Conservation (phyloP, 2,888 invertebrate species). For the Micoletzkya japonica region DNA sequence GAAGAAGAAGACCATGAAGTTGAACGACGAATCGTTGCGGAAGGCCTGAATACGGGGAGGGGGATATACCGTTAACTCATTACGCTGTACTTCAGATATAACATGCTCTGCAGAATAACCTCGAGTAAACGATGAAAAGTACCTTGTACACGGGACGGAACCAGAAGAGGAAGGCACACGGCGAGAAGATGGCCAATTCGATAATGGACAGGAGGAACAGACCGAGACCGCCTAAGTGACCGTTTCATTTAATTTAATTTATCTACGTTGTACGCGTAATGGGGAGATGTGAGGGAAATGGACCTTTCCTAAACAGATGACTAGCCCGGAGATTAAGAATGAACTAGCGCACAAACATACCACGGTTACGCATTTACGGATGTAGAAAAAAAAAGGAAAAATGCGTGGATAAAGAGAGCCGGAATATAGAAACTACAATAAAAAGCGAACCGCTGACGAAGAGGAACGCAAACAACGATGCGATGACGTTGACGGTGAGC, state of each 20-base stretch:
- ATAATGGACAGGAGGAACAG: conserved; percentile 83
- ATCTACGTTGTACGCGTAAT: too few relatives aligned
- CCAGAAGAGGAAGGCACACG: conserved; percentile 98
- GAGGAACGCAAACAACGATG: conserved; percentile 79
- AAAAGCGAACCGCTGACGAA: conserved; percentile 42
- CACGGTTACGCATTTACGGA: background rate
- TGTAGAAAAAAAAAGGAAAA: background rate
- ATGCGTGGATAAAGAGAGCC: conserved; percentile 74
- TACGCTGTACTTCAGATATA: background rate
- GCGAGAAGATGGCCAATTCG: conserved; percentile 86
- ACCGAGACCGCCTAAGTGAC: conserved; percentile 65
- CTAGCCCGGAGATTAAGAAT: too few relatives aligned
- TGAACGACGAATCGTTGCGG: conserved; percentile 96
- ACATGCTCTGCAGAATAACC: background rate
- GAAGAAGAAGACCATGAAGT: conserved; percentile 99
- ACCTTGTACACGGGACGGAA: conserved; percentile 98
- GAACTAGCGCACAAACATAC: background rate
- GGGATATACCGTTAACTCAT: background rate
- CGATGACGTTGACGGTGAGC: conserved; percentile 82
- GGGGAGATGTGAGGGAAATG: too few relatives aligned
- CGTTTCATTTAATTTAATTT: conserved; percentile 34
- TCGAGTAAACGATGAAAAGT: conserved; percentile 70
- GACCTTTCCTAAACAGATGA: too few relatives aligned
- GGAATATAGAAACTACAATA: conserved; percentile 72
- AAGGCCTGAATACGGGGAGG: conserved; percentile 44